A percentile compares a stretch with the other conserved stretches of the same genome.
Conservation (phyloP, 2,113 vertebrate species). For the Chiloscyllium plagiosum region DNA sequence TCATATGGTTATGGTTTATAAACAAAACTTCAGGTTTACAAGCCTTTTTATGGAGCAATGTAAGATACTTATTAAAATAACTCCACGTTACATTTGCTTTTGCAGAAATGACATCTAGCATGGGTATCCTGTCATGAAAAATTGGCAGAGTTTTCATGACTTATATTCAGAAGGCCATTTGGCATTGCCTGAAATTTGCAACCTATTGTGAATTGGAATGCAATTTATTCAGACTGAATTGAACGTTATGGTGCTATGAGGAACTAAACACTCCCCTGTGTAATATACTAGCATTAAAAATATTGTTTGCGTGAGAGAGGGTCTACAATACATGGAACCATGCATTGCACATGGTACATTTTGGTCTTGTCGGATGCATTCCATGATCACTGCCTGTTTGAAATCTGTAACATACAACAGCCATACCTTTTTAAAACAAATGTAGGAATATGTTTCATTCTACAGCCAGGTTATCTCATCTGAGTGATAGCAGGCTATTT, state of each 20-base stretch:
- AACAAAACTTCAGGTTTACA: not conserved
- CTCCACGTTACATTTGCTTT: not conserved
- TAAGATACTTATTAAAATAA: not conserved
- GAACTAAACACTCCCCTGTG: not conserved
- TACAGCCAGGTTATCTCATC: conserved; percentile 14
- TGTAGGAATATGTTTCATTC: not conserved
- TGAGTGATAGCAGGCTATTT: conserved; percentile 11
- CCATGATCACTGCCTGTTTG: not conserved
- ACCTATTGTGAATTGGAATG: not conserved
- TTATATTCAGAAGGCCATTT: not conserved
- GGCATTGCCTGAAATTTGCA: not conserved
- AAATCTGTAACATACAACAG: not conserved
- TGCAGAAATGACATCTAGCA: not conserved
- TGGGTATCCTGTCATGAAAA: not conserved
- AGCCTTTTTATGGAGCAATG: not conserved
- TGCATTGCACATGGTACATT: not conserved
- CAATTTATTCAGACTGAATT: not conserved
- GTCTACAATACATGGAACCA: not conserved
- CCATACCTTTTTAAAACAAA: not conserved
- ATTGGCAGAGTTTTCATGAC: not conserved
- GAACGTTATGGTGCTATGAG: not conserved
- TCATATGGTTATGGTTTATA: not conserved
- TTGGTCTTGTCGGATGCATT: not conserved
- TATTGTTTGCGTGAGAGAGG: no score
- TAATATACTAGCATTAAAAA: not conserved